A percentile compares a stretch with the other conserved stretches of the same genome.
Evolutionary conservation across 2,797 vertebrate species (phyloP).

Genomic region (Pseudochirops corinnae): DNA sequence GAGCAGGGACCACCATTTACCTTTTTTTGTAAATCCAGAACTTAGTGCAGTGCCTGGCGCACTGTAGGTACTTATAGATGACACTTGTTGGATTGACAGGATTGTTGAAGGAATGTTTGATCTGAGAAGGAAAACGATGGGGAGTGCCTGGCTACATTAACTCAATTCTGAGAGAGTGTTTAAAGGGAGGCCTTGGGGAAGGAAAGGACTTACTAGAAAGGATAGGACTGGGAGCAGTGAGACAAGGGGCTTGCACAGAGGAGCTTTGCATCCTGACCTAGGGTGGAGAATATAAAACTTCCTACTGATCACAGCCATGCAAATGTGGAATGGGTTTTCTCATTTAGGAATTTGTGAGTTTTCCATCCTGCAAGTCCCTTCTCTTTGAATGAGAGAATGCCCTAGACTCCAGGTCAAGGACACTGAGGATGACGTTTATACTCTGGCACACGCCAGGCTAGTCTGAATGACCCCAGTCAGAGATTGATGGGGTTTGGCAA

Average conservation of each 20-base stretch:
- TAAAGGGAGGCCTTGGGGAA: not conserved
- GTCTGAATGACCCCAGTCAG: not conserved
- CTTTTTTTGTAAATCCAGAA: not conserved
- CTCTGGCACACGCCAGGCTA: not conserved
- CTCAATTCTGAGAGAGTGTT: not conserved
- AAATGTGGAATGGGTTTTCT: not conserved
- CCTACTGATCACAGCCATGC: not conserved
- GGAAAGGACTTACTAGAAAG: not conserved
- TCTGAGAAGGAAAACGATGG: not conserved
- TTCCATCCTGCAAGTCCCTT: not conserved
- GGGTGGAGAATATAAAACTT: not conserved
- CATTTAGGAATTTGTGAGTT: not conserved
- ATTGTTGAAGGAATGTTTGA: not conserved
- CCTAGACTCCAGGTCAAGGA: not conserved
- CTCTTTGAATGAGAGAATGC: not conserved
- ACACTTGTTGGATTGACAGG: not conserved
- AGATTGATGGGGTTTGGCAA: not conserved
- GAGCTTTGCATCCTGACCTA: not conserved
- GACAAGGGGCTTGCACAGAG: not conserved
- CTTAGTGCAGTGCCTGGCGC: not conserved
- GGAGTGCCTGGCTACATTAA: not conserved
- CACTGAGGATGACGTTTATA: not conserved
- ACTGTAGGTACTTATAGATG: not conserved
- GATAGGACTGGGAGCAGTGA: not conserved
- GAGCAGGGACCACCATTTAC: not conserved